Base-by-base conservation (phyloP, 1,140 invertebrate genomes). In the Saxidomus purpurata region DNA sequence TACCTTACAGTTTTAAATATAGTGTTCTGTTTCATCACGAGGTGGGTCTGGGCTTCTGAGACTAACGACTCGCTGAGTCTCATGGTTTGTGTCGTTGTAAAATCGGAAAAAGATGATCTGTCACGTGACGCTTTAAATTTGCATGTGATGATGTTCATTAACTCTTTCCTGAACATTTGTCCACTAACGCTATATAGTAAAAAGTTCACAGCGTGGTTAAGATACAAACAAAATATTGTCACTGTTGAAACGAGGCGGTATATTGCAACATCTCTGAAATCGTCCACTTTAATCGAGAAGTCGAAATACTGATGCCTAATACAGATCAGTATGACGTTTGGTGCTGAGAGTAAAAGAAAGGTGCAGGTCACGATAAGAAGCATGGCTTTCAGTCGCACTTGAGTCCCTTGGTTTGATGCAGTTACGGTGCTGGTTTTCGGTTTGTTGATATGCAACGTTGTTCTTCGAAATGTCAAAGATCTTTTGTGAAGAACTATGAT, bases 141-240 rank as follows among this genome's bases (percentile, higher is more conserved):
- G 25, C 74, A 77, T 52, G 17, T 77, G 0, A 77, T 17, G 17
- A 77, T 49, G 13, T 77, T 28, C 43, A 1, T 25, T 25, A 77
- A 25, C 25, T 77, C 74, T 25, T 22, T 13, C 17, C 74, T 43
- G 25, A 77, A 77, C 43, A 77, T 47, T 52, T 52, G 40, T 52
- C 74, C 74, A 28, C 13, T 52, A 1, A 77, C 28, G 31, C 74
- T 52, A 19, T 77, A 77, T 0, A 77, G 74, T 8, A 77, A 28
- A 47, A 49, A 77, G 47, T 77, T 77, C 9, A 77, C 43, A 34
- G 74, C 74, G 52, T 77, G 74, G 43, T 52, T 77, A 3, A 77
- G 22, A 22, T 77, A 77, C 9, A 77, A 34, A 47, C 74, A 77
- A 31, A 77, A 31, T 22, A 47, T 77, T 52, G 74, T 77, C 17